Percentiles rank a stretch among this genome's conserved stretches.
phyloP scores from a whole-genome alignment of 2,113 vertebrate genomes.

The Chaetodon auriga region DNA sequence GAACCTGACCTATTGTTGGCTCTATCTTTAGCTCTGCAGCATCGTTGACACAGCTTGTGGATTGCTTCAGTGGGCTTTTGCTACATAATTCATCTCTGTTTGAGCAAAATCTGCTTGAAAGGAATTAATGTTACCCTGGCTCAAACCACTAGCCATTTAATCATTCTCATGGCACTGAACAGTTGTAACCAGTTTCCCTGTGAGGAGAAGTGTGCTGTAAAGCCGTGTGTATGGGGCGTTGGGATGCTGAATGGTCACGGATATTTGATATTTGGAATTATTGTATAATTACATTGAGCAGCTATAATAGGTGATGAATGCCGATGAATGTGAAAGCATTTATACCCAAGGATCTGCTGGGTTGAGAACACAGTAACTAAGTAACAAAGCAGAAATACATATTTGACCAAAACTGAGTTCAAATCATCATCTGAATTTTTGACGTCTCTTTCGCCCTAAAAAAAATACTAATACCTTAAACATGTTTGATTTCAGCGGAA shows the following conservation, averaged over 20 bases:
- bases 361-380: background rate
- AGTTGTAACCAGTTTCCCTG: constrained; percentile 21
- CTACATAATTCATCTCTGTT: constrained; percentile 72
- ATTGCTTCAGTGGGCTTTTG: constrained; percentile 41
- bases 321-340: background rate
- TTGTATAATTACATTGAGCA: background rate
- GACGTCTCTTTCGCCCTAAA: background rate
- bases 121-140: constrained; percentile 39
- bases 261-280: background rate
- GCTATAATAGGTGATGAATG: background rate
- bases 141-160: constrained; percentile 53
- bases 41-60: constrained; percentile 39
- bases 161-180: constrained; percentile 54
- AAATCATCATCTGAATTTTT: background rate
- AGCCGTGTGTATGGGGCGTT: constrained; percentile 16
- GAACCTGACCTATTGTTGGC: constrained; percentile 40
- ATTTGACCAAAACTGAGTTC: too few relatives aligned
- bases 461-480: too few relatives aligned
- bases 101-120: constrained; percentile 56
- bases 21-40: constrained; percentile 69
- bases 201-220: background rate
- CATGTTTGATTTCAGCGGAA: background rate
- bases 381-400: background rate
- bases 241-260: background rate
- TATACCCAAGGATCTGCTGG: background rate